Base-by-base conservation (phyloP, 2,113 vertebrate genomes). In the Dolichotis patagonum region DNA sequence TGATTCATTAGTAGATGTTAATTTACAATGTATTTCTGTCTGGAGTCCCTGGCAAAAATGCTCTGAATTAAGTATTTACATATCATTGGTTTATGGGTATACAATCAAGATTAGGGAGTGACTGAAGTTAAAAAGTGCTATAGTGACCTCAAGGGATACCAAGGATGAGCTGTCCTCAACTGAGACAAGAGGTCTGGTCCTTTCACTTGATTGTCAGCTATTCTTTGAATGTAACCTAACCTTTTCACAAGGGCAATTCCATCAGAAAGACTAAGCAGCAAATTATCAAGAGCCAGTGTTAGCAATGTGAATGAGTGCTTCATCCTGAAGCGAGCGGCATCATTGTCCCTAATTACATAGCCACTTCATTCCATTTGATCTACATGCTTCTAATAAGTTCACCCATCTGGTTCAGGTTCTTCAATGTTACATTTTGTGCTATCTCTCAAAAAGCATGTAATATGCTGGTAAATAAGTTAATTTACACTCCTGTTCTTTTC, bases 51-150 rank as follows among this genome's bases (percentile, higher is more conserved):
- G 30, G 30, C 16, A n/a, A 4, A 46, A 12, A 58, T 1, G 20
- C 52, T 60, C 6, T 46, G 49, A 81, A 63, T 75, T 85, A 94
- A 93, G 71, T 95, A 88, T 88, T 84, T 71, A 12, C 1, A 65
- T n/a, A 43, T 1, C 81, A 4, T 1, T 65, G 4, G 4, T 7
- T 86, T 83, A 43, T 20, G 5, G 2, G 0, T 14, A 11, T 41
- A 3, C 10, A 46, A 71, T 14, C 6, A 49, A 12, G 19, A 38
- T 7, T 43, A 17, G 2, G 9, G 11, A 73, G 49, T 93, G 5
- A 3, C 7, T 80, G 28, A 90, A 52, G 43, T n/a, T 75, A 87
- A 73, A 91, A 52, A 32, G 22, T 49, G 38, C 38, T 71, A 1
- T 2, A 43, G 11, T 92, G 26, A 1, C 10, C 14, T 96, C 24